A percentile compares a stretch with the other conserved stretches of the same genome.
phyloP scores from a whole-genome alignment of 1,140 invertebrate species.

The Archivesica marissinica region DNA sequence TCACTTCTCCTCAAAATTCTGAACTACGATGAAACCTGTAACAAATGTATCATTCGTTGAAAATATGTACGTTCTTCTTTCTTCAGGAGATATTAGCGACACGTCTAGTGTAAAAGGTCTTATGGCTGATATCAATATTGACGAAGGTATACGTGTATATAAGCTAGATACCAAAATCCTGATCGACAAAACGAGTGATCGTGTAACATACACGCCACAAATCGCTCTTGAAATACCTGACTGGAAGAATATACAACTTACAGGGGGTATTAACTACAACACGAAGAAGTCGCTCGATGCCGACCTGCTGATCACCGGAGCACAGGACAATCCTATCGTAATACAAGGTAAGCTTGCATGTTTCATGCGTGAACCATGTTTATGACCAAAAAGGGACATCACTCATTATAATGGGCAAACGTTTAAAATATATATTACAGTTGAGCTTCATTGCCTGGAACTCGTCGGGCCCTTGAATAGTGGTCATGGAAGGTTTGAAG shows the following conservation, averaged over 20 bases:
- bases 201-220: slow-evolving; percentile 71
- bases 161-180: slow-evolving; percentile 70
- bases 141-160: slow-evolving; percentile 68
- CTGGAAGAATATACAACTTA: slow-evolving; percentile 63
- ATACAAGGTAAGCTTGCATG: slow-evolving; percentile 72
- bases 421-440: not conserved
- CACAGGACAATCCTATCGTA: slow-evolving; percentile 71
- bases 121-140: slow-evolving; percentile 71
- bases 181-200: slow-evolving; percentile 64
- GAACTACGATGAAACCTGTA: no score
- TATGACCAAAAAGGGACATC: not conserved
- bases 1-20: no score
- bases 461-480: no score
- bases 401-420: not conserved
- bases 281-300: slow-evolving; percentile 61
- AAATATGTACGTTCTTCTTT: no score
- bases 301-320: slow-evolving; percentile 67
- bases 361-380: no score
- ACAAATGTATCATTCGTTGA: no score
- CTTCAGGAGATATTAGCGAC: slow-evolving; percentile 70
- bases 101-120: slow-evolving; percentile 69
- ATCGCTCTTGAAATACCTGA: slow-evolving; percentile 71
- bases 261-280: slow-evolving; percentile 65
- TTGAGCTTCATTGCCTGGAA: no score
- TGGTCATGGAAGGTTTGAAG: no score